phyloP scores from a whole-genome alignment of 2,888 invertebrate genomes.

The Physocephala rufipes region DNA sequence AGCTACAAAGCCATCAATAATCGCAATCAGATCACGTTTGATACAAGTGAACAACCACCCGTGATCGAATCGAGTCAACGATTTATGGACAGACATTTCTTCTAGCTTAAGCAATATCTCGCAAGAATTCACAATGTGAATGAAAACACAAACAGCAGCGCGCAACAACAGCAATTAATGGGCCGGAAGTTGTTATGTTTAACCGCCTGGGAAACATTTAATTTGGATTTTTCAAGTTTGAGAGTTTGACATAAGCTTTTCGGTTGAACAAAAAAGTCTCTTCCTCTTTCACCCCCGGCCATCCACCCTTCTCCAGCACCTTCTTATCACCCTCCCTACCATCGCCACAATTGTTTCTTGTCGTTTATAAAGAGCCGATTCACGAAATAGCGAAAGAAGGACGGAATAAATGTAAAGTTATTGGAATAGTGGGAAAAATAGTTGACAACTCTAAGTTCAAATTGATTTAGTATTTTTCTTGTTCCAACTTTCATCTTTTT shows the following conservation, averaged over 20 bases:
- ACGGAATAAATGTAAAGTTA: too few relatives aligned
- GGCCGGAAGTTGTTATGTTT: slow-evolving; percentile 5
- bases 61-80: neutral
- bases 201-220: slow-evolving; percentile 3
- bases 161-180: too few relatives aligned
- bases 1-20: neutral
- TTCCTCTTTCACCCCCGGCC: neutral
- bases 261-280: neutral
- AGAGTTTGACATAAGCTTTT: neutral
- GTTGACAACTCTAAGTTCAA: too few relatives aligned
- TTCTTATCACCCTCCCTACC: neutral
- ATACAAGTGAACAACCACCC: neutral
- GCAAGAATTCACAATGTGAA: too few relatives aligned
- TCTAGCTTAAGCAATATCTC: too few relatives aligned
- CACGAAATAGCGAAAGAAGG: too few relatives aligned
- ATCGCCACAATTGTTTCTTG: too few relatives aligned
- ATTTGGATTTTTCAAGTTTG: neutral
- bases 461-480: too few relatives aligned
- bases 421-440: too few relatives aligned
- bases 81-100: slow-evolving; percentile 11
- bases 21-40: neutral
- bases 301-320: neutral
- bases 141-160: too few relatives aligned
- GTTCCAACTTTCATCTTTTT: too few relatives aligned
- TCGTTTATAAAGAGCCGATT: too few relatives aligned